Percentiles rank a stretch among this genome's conserved stretches.
These are phyloP conservation scores for Leptodactylus fuscus DNA, from an alignment of 2,113 vertebrate genomes.

Conservation along the genomic window DNA sequence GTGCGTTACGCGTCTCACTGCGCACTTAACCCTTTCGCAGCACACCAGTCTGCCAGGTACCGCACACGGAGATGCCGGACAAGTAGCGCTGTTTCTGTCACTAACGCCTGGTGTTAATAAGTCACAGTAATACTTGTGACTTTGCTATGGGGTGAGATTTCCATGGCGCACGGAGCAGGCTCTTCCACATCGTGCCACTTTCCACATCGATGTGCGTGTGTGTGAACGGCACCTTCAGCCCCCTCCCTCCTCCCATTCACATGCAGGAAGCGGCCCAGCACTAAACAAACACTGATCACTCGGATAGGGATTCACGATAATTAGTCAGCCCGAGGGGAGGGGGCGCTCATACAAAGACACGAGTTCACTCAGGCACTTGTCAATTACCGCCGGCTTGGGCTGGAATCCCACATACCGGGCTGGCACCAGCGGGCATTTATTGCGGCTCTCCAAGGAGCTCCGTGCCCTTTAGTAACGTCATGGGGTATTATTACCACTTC, in stretches of 20 bases:
- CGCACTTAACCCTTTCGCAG: conserved; percentile 24
- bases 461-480: background rate
- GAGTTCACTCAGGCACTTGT: conserved; percentile 11
- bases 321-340: background rate
- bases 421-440: background rate
- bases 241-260: background rate
- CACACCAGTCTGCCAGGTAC: no score
- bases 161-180: no score
- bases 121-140: no score
- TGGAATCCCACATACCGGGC: background rate
- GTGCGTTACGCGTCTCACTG: conserved; percentile 29
- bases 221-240: background rate
- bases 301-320: conserved; percentile 20
- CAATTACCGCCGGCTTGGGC: background rate
- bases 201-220: background rate
- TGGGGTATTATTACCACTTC: background rate
- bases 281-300: conserved; percentile 37
- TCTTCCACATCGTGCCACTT: no score
- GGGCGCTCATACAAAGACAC: conserved; percentile 3
- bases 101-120: no score
- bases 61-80: no score
- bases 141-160: no score
- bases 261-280: conserved; percentile 19
- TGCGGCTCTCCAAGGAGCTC: no score
- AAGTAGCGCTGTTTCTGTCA: no score